Evolutionary conservation across 2,888 invertebrate species (phyloP).

Genomic region (Ormyrus pomaceus): DNA sequence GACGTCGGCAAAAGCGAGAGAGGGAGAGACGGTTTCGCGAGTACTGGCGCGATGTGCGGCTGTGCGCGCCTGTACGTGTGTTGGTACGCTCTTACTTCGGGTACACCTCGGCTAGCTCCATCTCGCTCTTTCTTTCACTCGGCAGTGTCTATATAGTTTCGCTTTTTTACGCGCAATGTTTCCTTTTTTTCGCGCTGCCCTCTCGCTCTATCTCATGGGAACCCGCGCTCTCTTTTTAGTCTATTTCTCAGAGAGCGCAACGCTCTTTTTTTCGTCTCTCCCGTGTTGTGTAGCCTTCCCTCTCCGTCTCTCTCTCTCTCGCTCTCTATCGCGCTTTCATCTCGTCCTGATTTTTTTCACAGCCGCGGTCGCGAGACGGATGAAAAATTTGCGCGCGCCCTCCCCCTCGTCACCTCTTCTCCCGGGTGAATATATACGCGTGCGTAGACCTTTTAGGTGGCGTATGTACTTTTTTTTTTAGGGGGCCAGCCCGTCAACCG

Average conservation of each 20-base stretch:
- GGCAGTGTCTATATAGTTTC: too few species aligned
- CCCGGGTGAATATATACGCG: too few species aligned
- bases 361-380: neutral
- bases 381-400: conserved; percentile 24
- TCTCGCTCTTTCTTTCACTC: conserved; percentile 14
- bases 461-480: too few species aligned
- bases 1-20: neutral
- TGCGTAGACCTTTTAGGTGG: too few species aligned
- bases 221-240: neutral
- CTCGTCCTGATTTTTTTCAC: conserved; percentile 5
- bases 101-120: conserved; percentile 27
- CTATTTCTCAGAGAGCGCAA: conserved; percentile 20
- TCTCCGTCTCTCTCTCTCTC: conserved; percentile 15
- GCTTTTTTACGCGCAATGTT: neutral
- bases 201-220: conserved; percentile 6
- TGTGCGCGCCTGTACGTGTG: neutral
- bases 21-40: neutral
- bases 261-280: neutral
- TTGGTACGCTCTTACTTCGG: conserved; percentile 21
- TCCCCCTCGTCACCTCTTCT: neutral
- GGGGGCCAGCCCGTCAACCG: too few species aligned
- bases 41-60: conserved; percentile 24
- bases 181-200: neutral
- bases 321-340: conserved; percentile 32
- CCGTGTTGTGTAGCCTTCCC: neutral